Conservation (phyloP, 2,888 invertebrate species). For the Callinectes sapidus region DNA sequence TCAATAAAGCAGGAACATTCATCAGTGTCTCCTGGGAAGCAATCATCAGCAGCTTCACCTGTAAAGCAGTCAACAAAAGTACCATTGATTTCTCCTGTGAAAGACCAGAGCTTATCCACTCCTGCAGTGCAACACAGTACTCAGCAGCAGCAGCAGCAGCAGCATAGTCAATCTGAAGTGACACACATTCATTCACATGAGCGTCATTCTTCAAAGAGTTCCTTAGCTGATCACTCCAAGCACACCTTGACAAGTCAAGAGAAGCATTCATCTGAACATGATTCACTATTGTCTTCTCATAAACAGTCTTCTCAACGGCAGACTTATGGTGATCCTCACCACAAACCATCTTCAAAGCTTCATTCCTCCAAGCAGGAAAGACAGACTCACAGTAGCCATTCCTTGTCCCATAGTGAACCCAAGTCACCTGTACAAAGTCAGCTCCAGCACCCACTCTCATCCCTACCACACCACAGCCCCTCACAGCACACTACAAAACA, state of each 20-base stretch:
- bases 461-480: not conserved
- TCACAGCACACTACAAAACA: constrained; percentile 29
- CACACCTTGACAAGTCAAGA: constrained; percentile 1
- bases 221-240: constrained; percentile 35
- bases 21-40: not conserved
- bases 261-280: constrained; percentile 45
- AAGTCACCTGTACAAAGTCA: constrained; percentile 49
- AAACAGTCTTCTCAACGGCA: constrained; percentile 20
- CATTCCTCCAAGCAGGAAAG: constrained; percentile 42
- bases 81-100: not conserved
- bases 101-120: not conserved
- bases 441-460: not conserved
- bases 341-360: constrained; percentile 36
- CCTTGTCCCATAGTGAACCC: not conserved
- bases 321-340: not conserved
- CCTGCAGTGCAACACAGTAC: constrained; percentile 16
- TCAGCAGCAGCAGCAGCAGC: constrained; percentile 38
- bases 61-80: not conserved
- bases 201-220: constrained; percentile 15
- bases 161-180: constrained; percentile 2
- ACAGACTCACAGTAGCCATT: not conserved
- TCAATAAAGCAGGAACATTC: not conserved
- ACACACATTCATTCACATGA: constrained; percentile 14
- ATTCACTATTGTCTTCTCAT: not conserved
- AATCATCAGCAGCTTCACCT: not conserved